Base-by-base conservation (phyloP, 2,888 invertebrate genomes). In the Cheilosia scutellata region DNA sequence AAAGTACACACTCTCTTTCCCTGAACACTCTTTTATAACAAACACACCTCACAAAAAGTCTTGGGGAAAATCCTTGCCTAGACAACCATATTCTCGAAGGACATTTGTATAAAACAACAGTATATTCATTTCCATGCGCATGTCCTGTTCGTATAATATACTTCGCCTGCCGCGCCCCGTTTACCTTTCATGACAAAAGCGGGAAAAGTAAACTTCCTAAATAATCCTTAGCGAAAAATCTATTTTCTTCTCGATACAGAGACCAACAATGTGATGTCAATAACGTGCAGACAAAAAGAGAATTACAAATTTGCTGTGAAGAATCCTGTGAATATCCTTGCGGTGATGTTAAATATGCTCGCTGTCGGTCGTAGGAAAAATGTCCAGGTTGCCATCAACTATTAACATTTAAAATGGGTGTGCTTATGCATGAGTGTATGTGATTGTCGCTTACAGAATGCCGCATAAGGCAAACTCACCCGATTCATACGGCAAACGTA, bases 21-120 rank as follows among this genome's bases (percentile, higher is more conserved):
- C 13, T n/a, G 9, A 13, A 3, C 25, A 11, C 47, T 65, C 63
- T 47, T 49, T 57, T 27, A 31, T 27, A 13, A 4, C 49, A 20
- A 20, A 66, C 29, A 49, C 65, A 75, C 47, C 42, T 57, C 47
- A 37, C 37, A 51, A 37, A 29, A 11, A 4, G 13, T 13, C 25
- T 25, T 13, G 27, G 7, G 25, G 11, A 49, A 25, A 29, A 9
- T 65, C 20, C 57, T 83, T 71, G 62, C 77, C 57, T 68, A 74
- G 78, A 78, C 83, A 66, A 82, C 33, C 37, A 62, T 60, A 49
- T 79, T 84, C 84, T 70, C 75, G 47, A 75, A 79, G 75, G 75
- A 79, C 75, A 31, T 33, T 20, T 49, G 20, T 49, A 44, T n/a
- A 33, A 53, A 20, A 31, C 55, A 40, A 40, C 11, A n/a, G 42